Percentiles rank a stretch among this genome's conserved stretches.
phyloP scores from a whole-genome alignment of 2,113 vertebrate species.

The Bettongia penicillata region DNA sequence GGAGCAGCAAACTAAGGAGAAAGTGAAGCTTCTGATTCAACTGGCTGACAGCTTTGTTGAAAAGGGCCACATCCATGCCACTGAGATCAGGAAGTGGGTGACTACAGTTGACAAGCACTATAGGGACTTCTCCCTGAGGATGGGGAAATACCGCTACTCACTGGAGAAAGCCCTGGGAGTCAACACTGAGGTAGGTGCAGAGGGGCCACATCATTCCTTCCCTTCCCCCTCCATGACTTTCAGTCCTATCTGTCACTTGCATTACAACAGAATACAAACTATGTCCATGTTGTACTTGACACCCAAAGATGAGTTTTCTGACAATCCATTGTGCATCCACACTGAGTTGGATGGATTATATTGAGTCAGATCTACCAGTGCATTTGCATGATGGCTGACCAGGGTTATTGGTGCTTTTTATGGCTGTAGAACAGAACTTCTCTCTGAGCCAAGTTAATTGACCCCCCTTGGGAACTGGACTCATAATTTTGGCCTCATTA shows the following conservation, averaged over 20 bases:
- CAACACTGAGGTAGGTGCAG: slow-evolving; percentile 90
- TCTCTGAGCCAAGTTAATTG: background rate
- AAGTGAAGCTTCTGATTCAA: slow-evolving; percentile 98
- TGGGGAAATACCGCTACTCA: slow-evolving; percentile 94
- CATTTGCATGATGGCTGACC: background rate
- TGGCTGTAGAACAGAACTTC: slow-evolving; percentile 31
- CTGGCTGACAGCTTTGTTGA: slow-evolving; percentile 97
- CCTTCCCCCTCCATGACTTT: background rate
- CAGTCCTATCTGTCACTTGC: accelerated
- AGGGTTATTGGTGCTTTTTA: background rate
- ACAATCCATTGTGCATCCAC: background rate
- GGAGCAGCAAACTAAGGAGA: slow-evolving; percentile 97
- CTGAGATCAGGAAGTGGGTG: slow-evolving; percentile 97
- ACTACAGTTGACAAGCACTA: slow-evolving; percentile 96
- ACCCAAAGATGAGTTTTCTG: background rate
- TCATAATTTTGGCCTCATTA: slow-evolving; percentile 41
- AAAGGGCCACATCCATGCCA: slow-evolving; percentile 95
- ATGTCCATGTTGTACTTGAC: background rate
- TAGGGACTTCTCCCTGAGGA: slow-evolving; percentile 95
- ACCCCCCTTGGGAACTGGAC: slow-evolving; percentile 42
- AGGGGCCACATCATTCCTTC: accelerated
- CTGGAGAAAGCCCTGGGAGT: slow-evolving; percentile 95
- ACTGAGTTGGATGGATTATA: background rate
- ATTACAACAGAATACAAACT: accelerated
- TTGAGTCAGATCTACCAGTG: background rate